Conservation (phyloP, 1,140 invertebrate genomes). For the Plutomurus gul region DNA sequence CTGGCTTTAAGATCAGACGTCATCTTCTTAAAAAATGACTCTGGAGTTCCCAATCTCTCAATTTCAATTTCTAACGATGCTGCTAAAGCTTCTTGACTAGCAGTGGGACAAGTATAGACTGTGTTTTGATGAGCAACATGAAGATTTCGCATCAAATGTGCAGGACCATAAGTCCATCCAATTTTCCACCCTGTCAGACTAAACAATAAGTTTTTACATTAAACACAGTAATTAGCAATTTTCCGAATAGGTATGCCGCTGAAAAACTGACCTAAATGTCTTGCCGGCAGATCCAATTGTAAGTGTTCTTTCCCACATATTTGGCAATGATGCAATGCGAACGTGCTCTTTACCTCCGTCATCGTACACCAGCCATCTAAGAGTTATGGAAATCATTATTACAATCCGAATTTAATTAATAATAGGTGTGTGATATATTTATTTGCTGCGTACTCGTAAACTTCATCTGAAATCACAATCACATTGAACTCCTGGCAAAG, state of each 20-base stretch:
- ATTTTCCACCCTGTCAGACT: conserved; percentile 96
- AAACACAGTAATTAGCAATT: neutral
- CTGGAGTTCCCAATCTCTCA: conserved; percentile 43
- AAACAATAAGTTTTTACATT: conserved; percentile 58
- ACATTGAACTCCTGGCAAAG: conserved; percentile 92
- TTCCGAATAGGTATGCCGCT: neutral
- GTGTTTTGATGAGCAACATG: conserved; percentile 92
- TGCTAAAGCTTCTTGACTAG: conserved; percentile 57
- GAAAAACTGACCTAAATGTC: conserved; percentile 39
- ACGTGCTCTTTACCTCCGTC: conserved; percentile 82
- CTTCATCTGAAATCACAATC: conserved; percentile 76
- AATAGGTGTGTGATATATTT: no score
- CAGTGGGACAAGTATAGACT: conserved; percentile 88
- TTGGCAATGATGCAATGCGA: conserved; percentile 69
- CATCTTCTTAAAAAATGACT: conserved; percentile 51
- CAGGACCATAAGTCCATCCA: conserved; percentile 94
- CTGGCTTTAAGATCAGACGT: conserved; percentile 47
- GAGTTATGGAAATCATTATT: no score
- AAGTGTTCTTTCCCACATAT: conserved; percentile 97
- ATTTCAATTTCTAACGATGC: conserved; percentile 48
- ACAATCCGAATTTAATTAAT: no score
- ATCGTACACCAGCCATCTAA: conserved; percentile 93
- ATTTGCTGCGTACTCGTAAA: no score
- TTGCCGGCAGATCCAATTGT: conserved; percentile 63
- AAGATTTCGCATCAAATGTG: conserved; percentile 75